phyloP scores from a whole-genome alignment of 2,113 vertebrate genomes.

The Heliornis fulica region DNA sequence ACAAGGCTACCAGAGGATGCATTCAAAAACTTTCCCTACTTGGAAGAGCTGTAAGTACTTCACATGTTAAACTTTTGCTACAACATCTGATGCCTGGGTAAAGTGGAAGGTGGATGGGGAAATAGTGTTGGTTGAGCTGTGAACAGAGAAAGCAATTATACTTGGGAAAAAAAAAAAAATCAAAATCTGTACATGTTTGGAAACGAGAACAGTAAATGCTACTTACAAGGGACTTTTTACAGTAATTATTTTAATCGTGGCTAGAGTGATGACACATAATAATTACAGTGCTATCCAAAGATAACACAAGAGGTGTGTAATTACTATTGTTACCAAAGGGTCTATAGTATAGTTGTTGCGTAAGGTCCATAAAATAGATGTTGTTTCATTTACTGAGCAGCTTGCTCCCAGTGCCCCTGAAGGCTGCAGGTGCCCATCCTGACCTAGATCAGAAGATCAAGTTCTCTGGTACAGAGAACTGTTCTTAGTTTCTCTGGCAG shows the following conservation, averaged over 20 bases:
- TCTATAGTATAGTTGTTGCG: constrained; percentile 29
- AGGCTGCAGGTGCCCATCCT: neutral
- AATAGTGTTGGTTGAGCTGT: neutral
- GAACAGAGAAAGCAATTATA: constrained; percentile 23
- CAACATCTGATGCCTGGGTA: neutral
- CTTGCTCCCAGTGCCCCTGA: neutral
- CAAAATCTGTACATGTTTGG: constrained; percentile 38
- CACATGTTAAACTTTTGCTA: neutral
- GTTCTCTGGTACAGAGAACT: neutral
- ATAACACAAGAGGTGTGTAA: constrained; percentile 63
- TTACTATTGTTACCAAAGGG: constrained; percentile 62
- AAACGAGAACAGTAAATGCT: constrained; percentile 58
- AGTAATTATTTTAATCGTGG: constrained; percentile 64
- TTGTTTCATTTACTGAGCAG: neutral
- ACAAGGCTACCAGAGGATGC: constrained; percentile 91
- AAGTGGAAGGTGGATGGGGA: neutral
- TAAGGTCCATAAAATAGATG: constrained; percentile 8
- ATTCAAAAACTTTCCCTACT: constrained; percentile 91
- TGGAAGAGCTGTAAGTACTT: constrained; percentile 95
- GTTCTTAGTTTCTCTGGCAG: neutral
- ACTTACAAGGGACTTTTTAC: constrained; percentile 48
- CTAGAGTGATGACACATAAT: constrained; percentile 60
- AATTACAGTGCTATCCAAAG: constrained; percentile 68
- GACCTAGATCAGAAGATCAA: neutral
- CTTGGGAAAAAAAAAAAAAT: neutral